Conservation (phyloP, 2,113 vertebrate species). For the Montifringilla adamsi region DNA sequence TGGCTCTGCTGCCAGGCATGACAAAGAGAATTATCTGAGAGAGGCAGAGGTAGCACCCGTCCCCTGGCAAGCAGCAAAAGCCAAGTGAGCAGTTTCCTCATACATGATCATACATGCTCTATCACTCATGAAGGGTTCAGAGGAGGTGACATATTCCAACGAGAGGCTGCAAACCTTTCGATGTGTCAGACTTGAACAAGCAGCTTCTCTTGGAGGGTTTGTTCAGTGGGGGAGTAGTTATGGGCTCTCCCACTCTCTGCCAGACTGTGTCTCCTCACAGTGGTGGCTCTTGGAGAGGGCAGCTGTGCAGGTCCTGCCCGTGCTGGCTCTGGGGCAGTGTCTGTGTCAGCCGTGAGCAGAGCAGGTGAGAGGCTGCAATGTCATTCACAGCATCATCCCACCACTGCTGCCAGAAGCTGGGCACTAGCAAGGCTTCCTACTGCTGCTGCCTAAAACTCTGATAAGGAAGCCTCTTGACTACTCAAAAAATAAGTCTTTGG, state of each 20-base stretch:
- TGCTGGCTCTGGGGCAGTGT: fast-evolving
- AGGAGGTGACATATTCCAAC: background rate
- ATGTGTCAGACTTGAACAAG: background rate
- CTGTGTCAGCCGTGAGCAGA: background rate
- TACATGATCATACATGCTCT: background rate
- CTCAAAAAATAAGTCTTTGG: background rate
- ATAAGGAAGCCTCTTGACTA: background rate
- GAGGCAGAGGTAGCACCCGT: background rate
- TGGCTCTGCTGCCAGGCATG: background rate
- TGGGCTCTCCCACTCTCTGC: background rate
- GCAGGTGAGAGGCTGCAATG: fast-evolving
- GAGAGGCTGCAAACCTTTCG: background rate
- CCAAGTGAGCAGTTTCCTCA: background rate
- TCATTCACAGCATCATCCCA: background rate
- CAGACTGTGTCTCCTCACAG: fast-evolving
- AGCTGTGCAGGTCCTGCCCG: background rate
- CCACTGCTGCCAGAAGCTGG: background rate
- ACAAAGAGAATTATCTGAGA: background rate
- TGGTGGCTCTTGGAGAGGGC: background rate
- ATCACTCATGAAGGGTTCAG: background rate
- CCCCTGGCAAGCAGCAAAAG: background rate
- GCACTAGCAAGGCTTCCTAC: background rate
- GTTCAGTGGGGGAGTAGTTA: background rate
- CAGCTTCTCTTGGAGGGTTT: background rate
- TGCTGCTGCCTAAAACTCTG: background rate